Conservation (phyloP, 2,888 invertebrate genomes). For the Amblyjoppa fuscipennis region DNA sequence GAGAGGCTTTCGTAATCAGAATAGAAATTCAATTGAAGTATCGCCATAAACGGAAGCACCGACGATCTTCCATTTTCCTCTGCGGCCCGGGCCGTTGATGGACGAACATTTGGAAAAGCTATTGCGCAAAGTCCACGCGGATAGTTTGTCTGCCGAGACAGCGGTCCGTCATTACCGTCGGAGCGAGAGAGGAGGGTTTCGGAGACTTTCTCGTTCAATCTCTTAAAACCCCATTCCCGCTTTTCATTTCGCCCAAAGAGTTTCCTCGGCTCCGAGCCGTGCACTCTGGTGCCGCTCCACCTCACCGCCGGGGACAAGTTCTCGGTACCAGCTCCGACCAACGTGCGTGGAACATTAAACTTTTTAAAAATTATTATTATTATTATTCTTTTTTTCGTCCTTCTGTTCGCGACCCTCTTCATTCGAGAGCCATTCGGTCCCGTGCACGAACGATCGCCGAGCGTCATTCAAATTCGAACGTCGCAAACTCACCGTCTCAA, state of each 20-base stretch:
- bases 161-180: slow-evolving; percentile 18
- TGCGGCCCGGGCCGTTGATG: slow-evolving; percentile 28
- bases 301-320: not conserved
- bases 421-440: not conserved
- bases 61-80: slow-evolving; percentile 50
- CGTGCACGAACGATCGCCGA: not conserved
- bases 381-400: not conserved
- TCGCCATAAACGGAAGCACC: slow-evolving; percentile 27
- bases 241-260: not conserved
- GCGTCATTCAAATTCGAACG: not conserved
- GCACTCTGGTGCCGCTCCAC: not conserved
- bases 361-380: not conserved
- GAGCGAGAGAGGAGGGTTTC: not conserved
- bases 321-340: not conserved
- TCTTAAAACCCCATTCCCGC: slow-evolving; percentile 14
- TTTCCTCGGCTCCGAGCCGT: slow-evolving; percentile 5
- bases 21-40: slow-evolving; percentile 74
- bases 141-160: not conserved
- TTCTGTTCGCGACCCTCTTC: not conserved
- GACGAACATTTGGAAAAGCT: slow-evolving; percentile 2
- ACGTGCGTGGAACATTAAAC: slow-evolving; percentile 17
- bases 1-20: slow-evolving; percentile 73
- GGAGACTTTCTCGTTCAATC: slow-evolving; percentile 26
- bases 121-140: slow-evolving; percentile 50
- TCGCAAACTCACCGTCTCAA: not conserved